phyloP scores from a whole-genome alignment of 2,888 invertebrate genomes.

The Julus scanicus region DNA sequence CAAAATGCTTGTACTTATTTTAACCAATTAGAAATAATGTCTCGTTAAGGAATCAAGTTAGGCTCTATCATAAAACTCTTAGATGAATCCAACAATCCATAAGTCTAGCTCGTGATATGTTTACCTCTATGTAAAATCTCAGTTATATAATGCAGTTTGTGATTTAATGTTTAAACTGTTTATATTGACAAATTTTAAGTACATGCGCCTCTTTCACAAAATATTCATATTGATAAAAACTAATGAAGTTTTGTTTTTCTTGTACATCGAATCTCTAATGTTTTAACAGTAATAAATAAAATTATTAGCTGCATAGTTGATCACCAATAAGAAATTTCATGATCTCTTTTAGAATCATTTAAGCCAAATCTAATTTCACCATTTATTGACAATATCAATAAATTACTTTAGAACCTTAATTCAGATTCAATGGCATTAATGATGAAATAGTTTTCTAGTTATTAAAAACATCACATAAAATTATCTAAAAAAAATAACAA shows the following conservation, averaged over 20 bases:
- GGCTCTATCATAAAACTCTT: background rate
- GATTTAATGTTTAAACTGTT: background rate
- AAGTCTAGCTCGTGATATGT: background rate
- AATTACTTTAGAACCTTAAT: background rate
- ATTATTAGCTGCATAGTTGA: background rate
- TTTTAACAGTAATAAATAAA: slow-evolving; percentile 1
- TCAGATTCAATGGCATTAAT: background rate
- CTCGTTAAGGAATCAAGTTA: no score
- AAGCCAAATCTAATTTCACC: background rate
- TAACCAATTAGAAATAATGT: background rate
- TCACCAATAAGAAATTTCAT: background rate
- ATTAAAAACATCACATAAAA: slow-evolving; percentile 7
- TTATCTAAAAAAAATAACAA: slow-evolving; percentile 12
- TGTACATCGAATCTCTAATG: background rate
- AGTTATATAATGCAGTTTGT: background rate
- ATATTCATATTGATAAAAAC: background rate
- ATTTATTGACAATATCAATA: background rate
- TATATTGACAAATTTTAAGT: background rate
- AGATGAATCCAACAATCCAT: background rate
- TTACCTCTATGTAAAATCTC: no score
- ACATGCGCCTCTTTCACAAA: background rate
- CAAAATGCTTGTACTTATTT: background rate
- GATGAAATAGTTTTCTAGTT: background rate
- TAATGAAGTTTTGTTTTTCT: background rate
- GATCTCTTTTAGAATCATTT: background rate